Base-by-base conservation (phyloP, 2,888 invertebrate genomes). In the Dasypolia templi region DNA sequence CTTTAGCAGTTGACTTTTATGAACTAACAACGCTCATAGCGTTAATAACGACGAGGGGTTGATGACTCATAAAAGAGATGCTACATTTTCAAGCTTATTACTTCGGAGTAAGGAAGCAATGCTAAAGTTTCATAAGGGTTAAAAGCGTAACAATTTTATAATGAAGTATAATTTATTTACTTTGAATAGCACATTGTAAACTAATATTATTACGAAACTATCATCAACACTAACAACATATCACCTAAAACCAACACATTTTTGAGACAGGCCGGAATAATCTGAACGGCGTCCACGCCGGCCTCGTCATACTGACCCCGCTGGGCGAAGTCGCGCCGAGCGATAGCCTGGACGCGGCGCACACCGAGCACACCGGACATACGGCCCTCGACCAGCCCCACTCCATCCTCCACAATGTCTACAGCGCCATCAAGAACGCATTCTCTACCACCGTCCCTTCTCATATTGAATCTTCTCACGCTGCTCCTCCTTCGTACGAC, bases 191-290 rank as follows among this genome's bases (percentile, higher is more conserved):
- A 72, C 56, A 68, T 75, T 61, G 72, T 65, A 35, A 55, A 51
- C 26, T 55, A 69, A 77, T 68, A 26, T 26, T 51, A 79, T 72
- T 46, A 26, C 1, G 14, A 73, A 62, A 59, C 58, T 53, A 29
- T 35, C 56, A 73, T 56, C 35, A 44, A 62, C 80, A 73, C 58
- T 79, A 72, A 83, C 78, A 66, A 51, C 65, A 79, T 83, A 62
- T 67, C 63, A 77, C 75, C 82, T 87, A 87, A 87, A 86, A 83
- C 80, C 56, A 59, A 71, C 83, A 83, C 76, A 81, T 94, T 94
- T 95, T 90, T 94, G 95, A 95, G 95, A 94, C 96, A 96, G 96
- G 96, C 90, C 93, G 94, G 83, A 93, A 93, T 88, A 95, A 93
- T 93, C 93, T 95, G 91, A 93, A 89, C 89, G 96, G 96, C 83